These are phyloP conservation scores for Aplodontia rufa DNA, from an alignment of 2,113 vertebrate species.

Conservation along the genomic window DNA sequence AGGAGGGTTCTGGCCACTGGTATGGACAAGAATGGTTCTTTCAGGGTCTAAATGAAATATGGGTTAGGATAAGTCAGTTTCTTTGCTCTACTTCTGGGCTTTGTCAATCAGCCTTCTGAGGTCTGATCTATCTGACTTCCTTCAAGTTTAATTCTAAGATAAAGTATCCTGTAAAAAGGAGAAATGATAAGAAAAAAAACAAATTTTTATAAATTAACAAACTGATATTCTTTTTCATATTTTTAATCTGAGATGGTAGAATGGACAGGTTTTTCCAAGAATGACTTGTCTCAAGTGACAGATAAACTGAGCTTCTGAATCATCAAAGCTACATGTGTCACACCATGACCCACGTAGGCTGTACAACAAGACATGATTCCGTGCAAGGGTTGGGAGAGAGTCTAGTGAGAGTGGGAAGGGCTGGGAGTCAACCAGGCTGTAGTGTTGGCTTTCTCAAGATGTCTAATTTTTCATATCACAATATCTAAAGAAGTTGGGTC, in stretches of 20 bases:
- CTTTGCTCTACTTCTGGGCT: conserved; percentile 35
- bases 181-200: neutral
- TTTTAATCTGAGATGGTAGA: neutral
- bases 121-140: neutral
- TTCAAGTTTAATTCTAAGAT: conserved; percentile 37
- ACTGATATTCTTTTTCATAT: neutral
- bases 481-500: neutral
- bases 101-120: conserved; percentile 28
- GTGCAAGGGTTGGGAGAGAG: neutral
- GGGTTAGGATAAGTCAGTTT: neutral
- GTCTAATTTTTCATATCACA: neutral
- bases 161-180: neutral
- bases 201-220: neutral
- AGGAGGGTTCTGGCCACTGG: neutral
- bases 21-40: neutral
- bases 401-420: neutral
- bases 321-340: neutral
- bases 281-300: neutral
- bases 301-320: conserved; percentile 23
- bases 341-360: neutral
- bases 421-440: neutral
- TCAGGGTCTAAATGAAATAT: conserved; percentile 7
- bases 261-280: conserved; percentile 1
- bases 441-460: neutral
- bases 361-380: neutral